Conservation (phyloP, 2,888 invertebrate species). For the Empis livida region DNA sequence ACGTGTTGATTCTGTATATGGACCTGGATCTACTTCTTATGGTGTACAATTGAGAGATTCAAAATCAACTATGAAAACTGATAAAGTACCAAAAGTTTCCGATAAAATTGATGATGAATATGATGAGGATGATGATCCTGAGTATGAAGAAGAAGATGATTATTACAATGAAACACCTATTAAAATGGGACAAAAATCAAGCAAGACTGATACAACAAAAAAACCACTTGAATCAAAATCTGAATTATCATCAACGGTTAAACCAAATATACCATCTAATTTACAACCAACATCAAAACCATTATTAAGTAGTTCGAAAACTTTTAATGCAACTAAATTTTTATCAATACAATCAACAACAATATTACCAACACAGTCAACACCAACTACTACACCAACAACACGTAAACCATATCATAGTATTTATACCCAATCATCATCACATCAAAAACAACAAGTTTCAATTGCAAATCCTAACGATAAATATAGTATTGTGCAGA, state of each 20-base stretch:
- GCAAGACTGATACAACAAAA: constrained; percentile 20
- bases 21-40: constrained; percentile 18
- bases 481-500: constrained; percentile 27
- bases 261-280: not conserved
- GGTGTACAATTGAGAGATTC: not conserved
- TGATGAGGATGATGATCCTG: constrained; percentile 33
- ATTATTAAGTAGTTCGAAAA: too few relatives aligned
- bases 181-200: constrained; percentile 22
- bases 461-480: constrained; percentile 21
- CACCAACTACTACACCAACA: constrained; percentile 5
- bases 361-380: not conserved
- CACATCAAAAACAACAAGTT: constrained; percentile 27
- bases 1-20: constrained; percentile 27
- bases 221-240: not conserved
- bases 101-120: constrained; percentile 36
- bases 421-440: constrained; percentile 23
- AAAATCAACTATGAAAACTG: constrained; percentile 2
- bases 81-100: constrained; percentile 8
- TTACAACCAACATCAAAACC: too few relatives aligned
- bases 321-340: not conserved
- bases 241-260: not conserved
- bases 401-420: constrained; percentile 2
- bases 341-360: not conserved
- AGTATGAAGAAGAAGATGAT: constrained; percentile 45
- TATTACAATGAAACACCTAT: constrained; percentile 40